These are phyloP conservation scores for Lathamus discolor DNA, from an alignment of 2,113 vertebrate species.

Conservation along the genomic window DNA sequence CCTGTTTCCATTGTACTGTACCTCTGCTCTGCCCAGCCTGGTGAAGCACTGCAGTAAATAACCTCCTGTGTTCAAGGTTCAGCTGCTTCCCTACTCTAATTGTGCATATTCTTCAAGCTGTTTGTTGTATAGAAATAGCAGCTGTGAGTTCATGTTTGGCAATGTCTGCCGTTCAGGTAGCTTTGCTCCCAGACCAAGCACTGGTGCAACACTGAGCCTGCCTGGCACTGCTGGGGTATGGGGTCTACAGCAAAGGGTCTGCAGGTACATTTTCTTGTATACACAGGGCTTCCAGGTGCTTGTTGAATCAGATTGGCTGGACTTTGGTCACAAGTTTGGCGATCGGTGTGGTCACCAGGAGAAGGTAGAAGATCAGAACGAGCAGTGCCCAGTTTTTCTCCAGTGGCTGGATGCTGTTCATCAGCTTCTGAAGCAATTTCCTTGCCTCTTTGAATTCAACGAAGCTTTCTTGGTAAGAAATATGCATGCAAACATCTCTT, in stretches of 20 bases:
- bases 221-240: neutral
- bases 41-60: neutral
- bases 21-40: neutral
- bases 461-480: slow-evolving; percentile 93
- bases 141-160: neutral
- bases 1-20: neutral
- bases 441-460: slow-evolving; percentile 97
- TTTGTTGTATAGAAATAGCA: neutral
- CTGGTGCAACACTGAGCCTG: neutral
- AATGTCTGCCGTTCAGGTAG: neutral
- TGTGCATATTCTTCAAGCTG: neutral
- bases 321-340: slow-evolving; percentile 97
- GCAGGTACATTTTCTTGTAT: neutral
- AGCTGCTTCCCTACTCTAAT: neutral
- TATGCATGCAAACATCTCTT: neutral
- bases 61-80: neutral
- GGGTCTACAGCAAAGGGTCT: neutral
- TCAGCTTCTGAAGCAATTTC: slow-evolving; percentile 97
- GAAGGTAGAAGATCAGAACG: slow-evolving; percentile 91
- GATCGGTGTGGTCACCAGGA: slow-evolving; percentile 98
- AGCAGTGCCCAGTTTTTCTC: slow-evolving; percentile 97
- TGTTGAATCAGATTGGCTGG: slow-evolving; percentile 95
- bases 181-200: neutral
- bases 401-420: slow-evolving; percentile 98
- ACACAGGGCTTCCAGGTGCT: slow-evolving; percentile 94